Conservation (phyloP, 2,888 invertebrate genomes). For the Tipula unca region DNA sequence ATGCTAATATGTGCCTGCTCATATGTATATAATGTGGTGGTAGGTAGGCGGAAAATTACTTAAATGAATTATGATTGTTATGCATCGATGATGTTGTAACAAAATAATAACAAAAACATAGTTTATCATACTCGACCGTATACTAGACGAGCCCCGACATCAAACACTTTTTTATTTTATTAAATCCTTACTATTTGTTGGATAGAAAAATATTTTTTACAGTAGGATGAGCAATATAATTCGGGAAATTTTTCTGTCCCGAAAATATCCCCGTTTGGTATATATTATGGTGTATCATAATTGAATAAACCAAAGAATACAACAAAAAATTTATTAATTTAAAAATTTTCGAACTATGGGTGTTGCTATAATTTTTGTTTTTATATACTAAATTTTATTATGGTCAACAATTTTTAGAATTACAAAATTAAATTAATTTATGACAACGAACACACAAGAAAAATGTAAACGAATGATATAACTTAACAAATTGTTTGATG, state of each 20-base stretch:
- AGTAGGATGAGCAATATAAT: not conserved
- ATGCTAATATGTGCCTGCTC: too few relatives aligned
- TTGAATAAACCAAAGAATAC: too few relatives aligned
- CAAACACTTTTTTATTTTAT: not conserved
- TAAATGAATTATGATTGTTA: not conserved
- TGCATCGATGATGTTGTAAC: not conserved
- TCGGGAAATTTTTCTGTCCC: not conserved
- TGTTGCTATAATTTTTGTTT: not conserved
- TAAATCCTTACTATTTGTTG: not conserved
- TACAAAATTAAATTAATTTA: not conserved
- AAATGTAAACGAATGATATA: not conserved
- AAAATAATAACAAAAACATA: too few relatives aligned
- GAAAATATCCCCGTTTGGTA: too few relatives aligned
- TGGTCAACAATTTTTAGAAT: not conserved
- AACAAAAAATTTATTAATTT: not conserved
- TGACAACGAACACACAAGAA: not conserved
- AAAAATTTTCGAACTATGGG: not conserved
- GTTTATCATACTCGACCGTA: not conserved
- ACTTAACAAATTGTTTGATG: not conserved
- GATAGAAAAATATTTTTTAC: not conserved
- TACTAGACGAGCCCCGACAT: not conserved
- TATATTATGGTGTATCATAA: not conserved
- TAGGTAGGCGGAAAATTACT: not conserved
- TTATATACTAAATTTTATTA: not conserved
- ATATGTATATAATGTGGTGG: too few relatives aligned